Evolutionary conservation across 2,888 invertebrate species (phyloP), one percentile per base, ranked within the genome.

Genomic region (Coleophora deauratella): DNA sequence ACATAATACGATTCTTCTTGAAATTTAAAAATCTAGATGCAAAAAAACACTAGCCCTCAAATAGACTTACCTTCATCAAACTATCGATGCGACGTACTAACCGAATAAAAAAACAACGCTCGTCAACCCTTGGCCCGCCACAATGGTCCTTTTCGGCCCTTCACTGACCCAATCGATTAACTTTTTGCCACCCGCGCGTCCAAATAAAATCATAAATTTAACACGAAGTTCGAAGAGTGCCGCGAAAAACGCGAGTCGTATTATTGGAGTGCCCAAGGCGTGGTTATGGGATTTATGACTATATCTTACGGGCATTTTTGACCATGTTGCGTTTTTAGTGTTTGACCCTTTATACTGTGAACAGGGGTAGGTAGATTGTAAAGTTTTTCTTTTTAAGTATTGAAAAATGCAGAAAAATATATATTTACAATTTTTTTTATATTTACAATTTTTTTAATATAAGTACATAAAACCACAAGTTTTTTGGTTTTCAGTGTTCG

Each of bases 181-280:
- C 51, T 64, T 66, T 66, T 66, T 65, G 66, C 66, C 56, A 58
- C 63, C 46, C 52, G 43, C 46, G 49, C 49, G 48, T 56, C 62
- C 52, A 62, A 72, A 80, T 78, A 61, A 71, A 79, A 79, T 72
- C 77, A 80, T 80, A 80, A 80, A 80, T 80, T 59, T 62, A 57
- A 52, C 51, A 57, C 68, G 70, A 60, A 72, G 72, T 72, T 72
- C 53, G 59, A 42, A 11, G 47, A 60, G 62, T 58, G 56, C 71
- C 69, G 69, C 81, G 80, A 82, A 82, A 82, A 81, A 81, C 61
- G 70, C 71, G 74, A 77, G 74, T 75, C 57, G 52, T 52, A 51
- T 56, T 55, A 51, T 49, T 40, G 39, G 38, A 40, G 32, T 40
- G 47, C 49, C 43, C 35, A 52, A 43, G 54, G 54, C 54, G 54